A percentile compares a stretch with the other conserved stretches of the same genome.
phyloP scores from a whole-genome alignment of 2,797 vertebrate genomes.

The Capromys pilorides region DNA sequence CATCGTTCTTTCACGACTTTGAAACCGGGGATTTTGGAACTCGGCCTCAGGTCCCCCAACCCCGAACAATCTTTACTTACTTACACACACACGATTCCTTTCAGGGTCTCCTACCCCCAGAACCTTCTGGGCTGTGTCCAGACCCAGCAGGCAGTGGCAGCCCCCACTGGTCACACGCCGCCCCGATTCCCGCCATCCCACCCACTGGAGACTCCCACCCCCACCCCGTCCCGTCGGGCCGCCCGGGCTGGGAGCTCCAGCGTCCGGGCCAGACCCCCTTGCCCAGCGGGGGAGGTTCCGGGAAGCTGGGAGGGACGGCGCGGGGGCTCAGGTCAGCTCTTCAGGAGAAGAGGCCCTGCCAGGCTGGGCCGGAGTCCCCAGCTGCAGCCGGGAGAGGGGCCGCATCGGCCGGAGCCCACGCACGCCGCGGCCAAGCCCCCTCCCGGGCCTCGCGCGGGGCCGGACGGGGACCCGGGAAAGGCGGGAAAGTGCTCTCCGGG shows the following conservation, averaged over 20 bases:
- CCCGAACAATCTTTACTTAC: not conserved
- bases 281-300: not conserved
- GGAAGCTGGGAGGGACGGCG: not conserved
- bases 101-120: not conserved
- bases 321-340: not conserved
- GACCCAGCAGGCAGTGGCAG: not conserved
- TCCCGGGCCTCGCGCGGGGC: not conserved
- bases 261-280: not conserved
- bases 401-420: not conserved
- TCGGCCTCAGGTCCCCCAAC: not conserved
- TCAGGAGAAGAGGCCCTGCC: not conserved
- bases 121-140: slow-evolving; percentile 12
- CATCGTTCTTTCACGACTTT: not conserved
- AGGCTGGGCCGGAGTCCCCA: not conserved
- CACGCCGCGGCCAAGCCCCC: not conserved
- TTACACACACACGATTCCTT: not conserved
- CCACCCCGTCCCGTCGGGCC: not conserved
- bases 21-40: not conserved
- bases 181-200: slow-evolving; percentile 49
- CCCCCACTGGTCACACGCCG: not conserved
- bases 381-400: not conserved
- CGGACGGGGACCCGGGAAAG: no score
- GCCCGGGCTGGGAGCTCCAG: not conserved
- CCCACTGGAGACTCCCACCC: not conserved
- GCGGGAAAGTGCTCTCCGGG: not conserved